Conservation (phyloP, 2,797 vertebrate species). For the Pterois miles region DNA sequence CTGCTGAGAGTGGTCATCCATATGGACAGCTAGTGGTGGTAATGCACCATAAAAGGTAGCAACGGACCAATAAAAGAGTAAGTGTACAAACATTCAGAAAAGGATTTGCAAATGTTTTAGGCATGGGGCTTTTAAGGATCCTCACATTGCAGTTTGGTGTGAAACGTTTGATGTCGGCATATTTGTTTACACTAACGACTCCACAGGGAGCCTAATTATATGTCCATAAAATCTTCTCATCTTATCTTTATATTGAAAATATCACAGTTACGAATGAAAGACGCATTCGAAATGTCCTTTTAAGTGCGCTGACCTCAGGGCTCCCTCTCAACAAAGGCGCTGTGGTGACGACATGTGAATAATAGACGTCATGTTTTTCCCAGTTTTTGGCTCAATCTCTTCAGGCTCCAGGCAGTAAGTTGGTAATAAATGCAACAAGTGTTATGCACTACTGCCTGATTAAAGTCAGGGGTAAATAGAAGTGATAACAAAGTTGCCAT, state of each 20-base stretch:
- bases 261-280: background rate
- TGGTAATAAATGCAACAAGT: conserved; percentile 34
- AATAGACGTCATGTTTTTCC: conserved; percentile 29
- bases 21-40: conserved; percentile 22
- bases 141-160: background rate
- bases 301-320: background rate
- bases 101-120: conserved; percentile 13
- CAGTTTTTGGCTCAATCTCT: conserved; percentile 17
- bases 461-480: conserved; percentile 46
- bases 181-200: conserved; percentile 7
- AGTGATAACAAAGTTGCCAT: conserved; percentile 56
- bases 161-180: background rate
- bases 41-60: conserved; percentile 21
- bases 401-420: conserved; percentile 30
- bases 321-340: background rate
- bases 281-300: background rate
- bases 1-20: background rate
- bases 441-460: conserved; percentile 37
- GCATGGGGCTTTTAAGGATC: background rate
- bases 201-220: background rate
- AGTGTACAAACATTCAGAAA: conserved; percentile 23
- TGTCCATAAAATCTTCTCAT: background rate
- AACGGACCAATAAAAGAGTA: conserved; percentile 7
- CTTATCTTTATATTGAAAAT: background rate
- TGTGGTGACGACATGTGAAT: conserved; percentile 35